Conservation (phyloP, 2,797 vertebrate genomes). For the Dromococcyx pavoninus region DNA sequence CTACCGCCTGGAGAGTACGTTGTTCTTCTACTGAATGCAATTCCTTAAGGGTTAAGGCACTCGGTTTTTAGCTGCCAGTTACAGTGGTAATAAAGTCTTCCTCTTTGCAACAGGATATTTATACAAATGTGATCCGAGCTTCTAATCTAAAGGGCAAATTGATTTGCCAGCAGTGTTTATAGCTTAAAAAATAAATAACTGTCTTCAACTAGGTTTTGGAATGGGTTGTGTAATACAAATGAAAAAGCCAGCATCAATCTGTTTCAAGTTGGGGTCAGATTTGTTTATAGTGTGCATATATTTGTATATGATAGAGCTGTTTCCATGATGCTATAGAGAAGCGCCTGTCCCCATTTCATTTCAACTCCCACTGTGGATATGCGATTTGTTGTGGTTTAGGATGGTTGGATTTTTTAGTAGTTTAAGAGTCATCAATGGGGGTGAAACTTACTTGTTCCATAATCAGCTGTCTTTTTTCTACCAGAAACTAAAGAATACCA, state of each 20-base stretch:
- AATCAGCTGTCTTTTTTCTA: background rate
- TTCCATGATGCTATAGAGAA: conserved; percentile 56
- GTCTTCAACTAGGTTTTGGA: conserved; percentile 27
- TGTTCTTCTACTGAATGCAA: background rate
- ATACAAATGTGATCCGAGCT: conserved; percentile 44
- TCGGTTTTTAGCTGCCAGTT: conserved; percentile 44
- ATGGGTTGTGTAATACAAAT: conserved; percentile 54
- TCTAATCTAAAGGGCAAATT: conserved; percentile 66
- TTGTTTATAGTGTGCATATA: conserved; percentile 53
- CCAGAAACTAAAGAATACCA: background rate
- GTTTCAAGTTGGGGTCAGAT: conserved; percentile 49
- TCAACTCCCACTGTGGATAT: background rate
- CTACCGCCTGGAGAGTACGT: background rate
- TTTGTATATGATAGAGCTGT: conserved; percentile 39
- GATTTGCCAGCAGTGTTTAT: conserved; percentile 64
- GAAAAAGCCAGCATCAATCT: conserved; percentile 59
- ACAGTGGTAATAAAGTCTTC: conserved; percentile 44
- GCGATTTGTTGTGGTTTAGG: conserved; percentile 10
- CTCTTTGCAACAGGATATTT: conserved; percentile 66
- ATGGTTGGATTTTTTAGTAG: background rate
- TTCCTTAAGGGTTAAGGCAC: conserved; percentile 34
- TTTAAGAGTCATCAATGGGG: conserved; percentile 18
- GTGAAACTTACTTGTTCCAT: background rate
- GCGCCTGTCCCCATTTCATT: background rate
- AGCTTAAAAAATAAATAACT: conserved; percentile 63